phyloP scores from a whole-genome alignment of 2,113 vertebrate species.

The Aepyceros melampus region DNA sequence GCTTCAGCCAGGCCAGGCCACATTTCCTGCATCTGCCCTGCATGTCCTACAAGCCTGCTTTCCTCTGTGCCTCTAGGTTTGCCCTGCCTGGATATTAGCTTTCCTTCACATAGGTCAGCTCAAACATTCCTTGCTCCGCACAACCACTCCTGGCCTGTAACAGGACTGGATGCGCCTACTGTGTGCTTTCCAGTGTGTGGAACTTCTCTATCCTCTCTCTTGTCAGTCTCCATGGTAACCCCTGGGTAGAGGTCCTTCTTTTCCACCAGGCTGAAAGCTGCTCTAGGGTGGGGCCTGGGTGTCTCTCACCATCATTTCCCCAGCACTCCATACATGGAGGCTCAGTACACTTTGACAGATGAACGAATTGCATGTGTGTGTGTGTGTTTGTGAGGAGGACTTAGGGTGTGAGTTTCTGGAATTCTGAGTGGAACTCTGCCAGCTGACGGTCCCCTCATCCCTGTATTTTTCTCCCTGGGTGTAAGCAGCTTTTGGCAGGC shows the following conservation, averaged over 20 bases:
- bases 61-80: not conserved
- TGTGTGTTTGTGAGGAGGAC: not conserved
- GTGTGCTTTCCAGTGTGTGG: accelerated
- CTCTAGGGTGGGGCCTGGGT: not conserved
- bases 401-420: not conserved
- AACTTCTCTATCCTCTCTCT: not conserved
- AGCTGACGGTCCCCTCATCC: not conserved
- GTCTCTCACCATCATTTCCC: not conserved
- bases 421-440: not conserved
- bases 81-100: not conserved
- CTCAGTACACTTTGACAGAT: not conserved
- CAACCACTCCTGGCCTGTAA: not conserved
- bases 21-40: not conserved
- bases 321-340: not conserved
- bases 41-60: not conserved
- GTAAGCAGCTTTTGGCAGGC: not conserved
- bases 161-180: no score
- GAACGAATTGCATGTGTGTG: not conserved
- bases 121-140: not conserved
- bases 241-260: not conserved
- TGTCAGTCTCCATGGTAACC: not conserved
- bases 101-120: not conserved
- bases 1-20: not conserved
- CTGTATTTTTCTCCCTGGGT: not conserved
- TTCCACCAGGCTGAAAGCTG: not conserved